These are phyloP conservation scores for Epinephelus lanceolatus DNA, from an alignment of 2,113 vertebrate species.

Conservation along the genomic window DNA sequence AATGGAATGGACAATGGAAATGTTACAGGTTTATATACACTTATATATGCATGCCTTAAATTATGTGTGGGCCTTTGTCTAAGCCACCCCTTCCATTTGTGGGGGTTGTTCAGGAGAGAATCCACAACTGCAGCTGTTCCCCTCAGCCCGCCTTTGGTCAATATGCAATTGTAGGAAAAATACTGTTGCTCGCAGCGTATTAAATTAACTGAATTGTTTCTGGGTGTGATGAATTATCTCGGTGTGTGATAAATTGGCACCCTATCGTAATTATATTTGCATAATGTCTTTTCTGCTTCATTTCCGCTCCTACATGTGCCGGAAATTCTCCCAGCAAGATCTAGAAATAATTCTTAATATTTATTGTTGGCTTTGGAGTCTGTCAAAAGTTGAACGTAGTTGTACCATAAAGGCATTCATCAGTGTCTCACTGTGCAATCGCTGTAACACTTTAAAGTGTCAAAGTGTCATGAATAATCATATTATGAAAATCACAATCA, in stretches of 20 bases:
- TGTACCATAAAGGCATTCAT: background rate
- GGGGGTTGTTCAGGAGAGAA: slow-evolving; percentile 9
- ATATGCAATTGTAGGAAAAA: slow-evolving; percentile 48
- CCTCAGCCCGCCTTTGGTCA: slow-evolving; percentile 49
- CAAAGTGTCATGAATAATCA: slow-evolving; percentile 23
- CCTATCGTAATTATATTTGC: slow-evolving; percentile 77
- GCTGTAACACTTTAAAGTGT: background rate
- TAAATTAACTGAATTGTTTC: slow-evolving; percentile 66
- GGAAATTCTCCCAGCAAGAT: slow-evolving; percentile 56
- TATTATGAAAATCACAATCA: background rate
- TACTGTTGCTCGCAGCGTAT: slow-evolving; percentile 34
- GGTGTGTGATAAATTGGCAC: slow-evolving; percentile 76
- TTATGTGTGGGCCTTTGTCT: background rate
- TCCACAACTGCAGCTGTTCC: slow-evolving; percentile 29
- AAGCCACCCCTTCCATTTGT: background rate
- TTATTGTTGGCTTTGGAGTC: slow-evolving; percentile 29
- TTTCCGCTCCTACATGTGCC: slow-evolving; percentile 70
- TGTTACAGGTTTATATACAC: background rate
- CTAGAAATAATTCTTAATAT: slow-evolving; percentile 38
- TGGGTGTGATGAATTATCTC: slow-evolving; percentile 64
- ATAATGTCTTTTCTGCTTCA: slow-evolving; percentile 79
- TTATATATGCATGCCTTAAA: background rate
- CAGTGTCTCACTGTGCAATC: background rate
- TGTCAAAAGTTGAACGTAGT: slow-evolving; percentile 33
- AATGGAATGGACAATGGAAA: background rate